phyloP scores from a whole-genome alignment of 2,888 invertebrate species.

The Pilophorus perplexus region DNA sequence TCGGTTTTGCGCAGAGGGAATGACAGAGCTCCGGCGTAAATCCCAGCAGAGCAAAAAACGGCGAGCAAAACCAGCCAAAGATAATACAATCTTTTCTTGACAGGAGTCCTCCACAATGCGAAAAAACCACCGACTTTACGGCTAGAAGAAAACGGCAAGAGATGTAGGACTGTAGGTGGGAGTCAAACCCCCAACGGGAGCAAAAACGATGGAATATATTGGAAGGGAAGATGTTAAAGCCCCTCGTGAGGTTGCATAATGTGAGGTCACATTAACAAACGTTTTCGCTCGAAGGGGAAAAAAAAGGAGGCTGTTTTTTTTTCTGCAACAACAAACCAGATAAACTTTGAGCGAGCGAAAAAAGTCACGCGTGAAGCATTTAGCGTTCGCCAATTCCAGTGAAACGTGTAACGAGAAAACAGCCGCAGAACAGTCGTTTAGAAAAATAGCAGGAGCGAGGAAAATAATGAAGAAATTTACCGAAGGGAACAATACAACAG shows the following conservation, averaged over 20 bases:
- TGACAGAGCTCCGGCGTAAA: too few relatives aligned
- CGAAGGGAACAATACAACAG: too few relatives aligned
- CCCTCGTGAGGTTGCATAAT: slow-evolving; percentile 22
- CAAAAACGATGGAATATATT: neutral
- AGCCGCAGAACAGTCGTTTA: too few relatives aligned
- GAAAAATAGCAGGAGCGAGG: too few relatives aligned
- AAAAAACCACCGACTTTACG: neutral
- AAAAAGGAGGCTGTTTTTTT: neutral
- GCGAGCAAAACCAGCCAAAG: too few relatives aligned
- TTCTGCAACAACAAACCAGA: neutral
- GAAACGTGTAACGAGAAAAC: too few relatives aligned
- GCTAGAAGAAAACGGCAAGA: neutral
- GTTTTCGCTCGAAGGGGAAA: neutral
- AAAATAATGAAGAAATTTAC: too few relatives aligned
- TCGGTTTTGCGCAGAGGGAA: too few relatives aligned
- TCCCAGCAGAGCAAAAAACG: too few relatives aligned
- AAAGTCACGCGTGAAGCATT: slow-evolving; percentile 34
- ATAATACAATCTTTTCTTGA: too few relatives aligned
- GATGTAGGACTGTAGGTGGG: neutral
- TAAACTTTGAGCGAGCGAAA: slow-evolving; percentile 20
- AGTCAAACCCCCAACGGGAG: neutral
- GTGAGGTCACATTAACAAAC: slow-evolving; percentile 17
- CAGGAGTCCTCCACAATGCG: too few relatives aligned
- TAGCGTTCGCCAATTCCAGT: neutral
- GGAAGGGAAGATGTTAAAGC: neutral